Evolutionary conservation across 1,140 invertebrate genomes (phyloP).

Genomic region (Pentalonia nigronervosa): DNA sequence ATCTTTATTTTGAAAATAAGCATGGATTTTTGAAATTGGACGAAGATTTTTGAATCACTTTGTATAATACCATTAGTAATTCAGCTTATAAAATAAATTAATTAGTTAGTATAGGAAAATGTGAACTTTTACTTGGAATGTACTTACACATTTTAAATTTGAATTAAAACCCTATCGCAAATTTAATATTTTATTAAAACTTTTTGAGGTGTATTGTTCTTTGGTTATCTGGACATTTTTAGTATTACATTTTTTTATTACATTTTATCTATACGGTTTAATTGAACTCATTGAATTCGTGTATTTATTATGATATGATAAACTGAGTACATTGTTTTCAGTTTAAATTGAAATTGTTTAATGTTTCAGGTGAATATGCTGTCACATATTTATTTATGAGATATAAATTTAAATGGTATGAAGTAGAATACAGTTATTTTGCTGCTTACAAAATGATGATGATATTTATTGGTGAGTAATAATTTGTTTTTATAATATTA

Average conservation of each 20-base stretch:
- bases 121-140: neutral
- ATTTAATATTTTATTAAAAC: too few species aligned
- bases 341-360: neutral
- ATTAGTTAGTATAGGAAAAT: neutral
- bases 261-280: neutral
- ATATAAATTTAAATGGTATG: conserved; percentile 60
- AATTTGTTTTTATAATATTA: neutral
- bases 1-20: neutral
- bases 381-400: conserved; percentile 60
- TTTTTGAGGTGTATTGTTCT: neutral
- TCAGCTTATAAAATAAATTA: too few species aligned
- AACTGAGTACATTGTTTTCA: neutral
- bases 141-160: neutral
- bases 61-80: too few species aligned
- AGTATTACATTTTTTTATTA: neutral
- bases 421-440: conserved; percentile 60
- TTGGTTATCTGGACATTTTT: neutral
- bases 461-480: conserved; percentile 57
- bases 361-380: conserved; percentile 59
- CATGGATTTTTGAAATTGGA: neutral
- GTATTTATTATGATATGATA: neutral
- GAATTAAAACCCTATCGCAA: neutral
- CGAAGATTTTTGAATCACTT: neutral
- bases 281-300: neutral
- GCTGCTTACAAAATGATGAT: conserved; percentile 60